These are phyloP conservation scores for Daboia siamensis DNA, from an alignment of 2,113 vertebrate genomes.

Conservation along the genomic window DNA sequence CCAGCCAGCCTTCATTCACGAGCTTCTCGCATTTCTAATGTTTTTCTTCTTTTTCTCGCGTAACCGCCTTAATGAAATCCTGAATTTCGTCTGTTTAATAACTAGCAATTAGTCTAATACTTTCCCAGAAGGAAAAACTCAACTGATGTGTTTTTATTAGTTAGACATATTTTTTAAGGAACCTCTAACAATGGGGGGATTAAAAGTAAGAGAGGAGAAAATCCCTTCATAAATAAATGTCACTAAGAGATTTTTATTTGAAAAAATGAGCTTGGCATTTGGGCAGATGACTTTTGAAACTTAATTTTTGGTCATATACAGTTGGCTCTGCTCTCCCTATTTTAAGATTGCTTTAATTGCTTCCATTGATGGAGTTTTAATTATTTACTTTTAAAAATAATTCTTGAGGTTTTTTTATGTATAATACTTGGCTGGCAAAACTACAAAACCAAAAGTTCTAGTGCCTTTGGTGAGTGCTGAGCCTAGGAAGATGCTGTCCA, in stretches of 20 bases:
- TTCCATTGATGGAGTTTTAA: neutral
- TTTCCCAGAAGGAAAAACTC: neutral
- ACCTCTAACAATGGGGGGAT: neutral
- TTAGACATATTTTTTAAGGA: neutral
- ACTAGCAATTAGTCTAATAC: neutral
- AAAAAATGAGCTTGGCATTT: neutral
- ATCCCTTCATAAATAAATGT: neutral
- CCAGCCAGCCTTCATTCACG: neutral
- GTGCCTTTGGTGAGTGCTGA: neutral
- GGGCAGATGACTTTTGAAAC: neutral
- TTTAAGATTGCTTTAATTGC: neutral
- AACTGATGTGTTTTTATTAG: neutral
- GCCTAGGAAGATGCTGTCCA: neutral
- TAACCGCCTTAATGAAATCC: neutral
- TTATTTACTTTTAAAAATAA: neutral
- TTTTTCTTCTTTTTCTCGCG: neutral
- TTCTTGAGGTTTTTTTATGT: neutral
- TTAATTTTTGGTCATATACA: neutral
- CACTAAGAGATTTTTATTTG: neutral
- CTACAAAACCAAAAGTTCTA: neutral
- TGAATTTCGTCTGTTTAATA: neutral
- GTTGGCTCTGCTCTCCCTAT: neutral
- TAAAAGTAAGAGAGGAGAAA: neutral
- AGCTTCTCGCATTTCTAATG: neutral
- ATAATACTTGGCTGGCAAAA: neutral